These are phyloP conservation scores for Exocentrus adspersus DNA, from an alignment of 2,888 invertebrate genomes.

Conservation along the genomic window DNA sequence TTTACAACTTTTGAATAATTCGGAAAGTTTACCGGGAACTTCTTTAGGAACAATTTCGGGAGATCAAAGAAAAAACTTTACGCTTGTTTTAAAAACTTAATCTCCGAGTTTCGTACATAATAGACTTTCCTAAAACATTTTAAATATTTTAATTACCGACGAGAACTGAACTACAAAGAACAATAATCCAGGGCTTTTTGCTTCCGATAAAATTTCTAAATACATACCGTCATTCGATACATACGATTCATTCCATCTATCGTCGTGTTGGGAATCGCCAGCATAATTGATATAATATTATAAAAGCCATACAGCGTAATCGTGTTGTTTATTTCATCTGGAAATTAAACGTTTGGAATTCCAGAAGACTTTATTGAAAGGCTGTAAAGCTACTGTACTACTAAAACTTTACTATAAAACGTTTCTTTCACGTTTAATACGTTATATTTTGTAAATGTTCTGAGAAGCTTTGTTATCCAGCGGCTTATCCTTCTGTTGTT, in stretches of 20 bases:
- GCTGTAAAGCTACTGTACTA: too few relatives aligned
- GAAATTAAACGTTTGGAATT: not conserved
- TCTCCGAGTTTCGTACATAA: constrained; percentile 22
- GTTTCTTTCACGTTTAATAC: too few relatives aligned
- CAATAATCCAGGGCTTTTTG: not conserved
- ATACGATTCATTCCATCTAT: too few relatives aligned
- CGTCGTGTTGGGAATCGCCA: too few relatives aligned
- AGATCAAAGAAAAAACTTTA: constrained; percentile 31
- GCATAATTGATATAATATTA: too few relatives aligned
- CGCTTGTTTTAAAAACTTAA: constrained; percentile 29
- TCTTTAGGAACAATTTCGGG: constrained; percentile 24
- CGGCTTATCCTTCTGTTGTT: too few relatives aligned
- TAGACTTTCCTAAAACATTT: constrained; percentile 31
- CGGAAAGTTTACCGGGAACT: constrained; percentile 20
- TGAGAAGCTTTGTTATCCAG: too few relatives aligned
- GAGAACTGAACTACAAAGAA: constrained; percentile 18
- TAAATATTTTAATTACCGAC: constrained; percentile 29
- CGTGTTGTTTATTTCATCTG: not conserved
- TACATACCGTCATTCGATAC: not conserved
- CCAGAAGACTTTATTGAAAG: too few relatives aligned
- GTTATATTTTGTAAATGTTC: too few relatives aligned
- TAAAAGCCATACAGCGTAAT: too few relatives aligned
- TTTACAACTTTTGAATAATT: constrained; percentile 25
- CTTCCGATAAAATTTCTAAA: not conserved
- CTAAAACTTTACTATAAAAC: too few relatives aligned